Percentiles rank a stretch among this genome's conserved stretches.
Conservation (phyloP, 92 coral and sea anemone species). For the Palythoa grandiflora region DNA sequence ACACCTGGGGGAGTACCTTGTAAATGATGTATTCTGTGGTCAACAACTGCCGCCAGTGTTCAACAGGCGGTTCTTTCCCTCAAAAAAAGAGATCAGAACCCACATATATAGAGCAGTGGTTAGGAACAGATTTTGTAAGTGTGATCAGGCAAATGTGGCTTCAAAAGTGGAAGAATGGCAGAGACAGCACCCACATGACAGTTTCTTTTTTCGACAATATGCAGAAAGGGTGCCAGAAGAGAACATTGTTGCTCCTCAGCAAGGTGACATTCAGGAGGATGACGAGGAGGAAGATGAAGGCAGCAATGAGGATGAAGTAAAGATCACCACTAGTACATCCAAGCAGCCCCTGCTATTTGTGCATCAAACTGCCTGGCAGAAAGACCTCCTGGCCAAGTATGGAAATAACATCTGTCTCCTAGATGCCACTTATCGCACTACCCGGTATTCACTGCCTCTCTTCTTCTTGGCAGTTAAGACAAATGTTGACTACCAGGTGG, state of each 20-base stretch:
- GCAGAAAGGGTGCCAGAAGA: slow-evolving; percentile 33
- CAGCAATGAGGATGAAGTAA: slow-evolving; percentile 4
- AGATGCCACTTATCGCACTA: slow-evolving; percentile 1
- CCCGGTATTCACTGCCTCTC: slow-evolving; percentile 20
- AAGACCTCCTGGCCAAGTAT: neutral
- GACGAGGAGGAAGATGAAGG: neutral
- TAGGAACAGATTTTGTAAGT: slow-evolving; percentile 35
- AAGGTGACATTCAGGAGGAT: neutral
- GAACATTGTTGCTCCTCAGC: slow-evolving; percentile 1
- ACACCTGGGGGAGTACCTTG: slow-evolving; percentile 44
- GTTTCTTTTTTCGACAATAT: slow-evolving; percentile 46
- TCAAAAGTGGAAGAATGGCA: slow-evolving; percentile 48
- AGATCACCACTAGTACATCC: slow-evolving; percentile 11
- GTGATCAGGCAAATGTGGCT: slow-evolving; percentile 52
- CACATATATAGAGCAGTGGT: slow-evolving; percentile 47
- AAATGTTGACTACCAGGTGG: slow-evolving; percentile 21
- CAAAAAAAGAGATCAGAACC: slow-evolving; percentile 42
- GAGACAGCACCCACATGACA: slow-evolving; percentile 39
- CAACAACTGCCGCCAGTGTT: slow-evolving; percentile 39
- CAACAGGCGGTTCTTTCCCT: slow-evolving; percentile 42
- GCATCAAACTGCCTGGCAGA: slow-evolving; percentile 29
- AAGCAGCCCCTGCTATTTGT: slow-evolving; percentile 28
- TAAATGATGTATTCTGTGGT: slow-evolving; percentile 44
- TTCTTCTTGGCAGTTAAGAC: slow-evolving; percentile 13
- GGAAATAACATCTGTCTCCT: slow-evolving; percentile 6